Evolutionary conservation across 2,113 vertebrate genomes (phyloP).

Genomic region (Junco hyemalis): DNA sequence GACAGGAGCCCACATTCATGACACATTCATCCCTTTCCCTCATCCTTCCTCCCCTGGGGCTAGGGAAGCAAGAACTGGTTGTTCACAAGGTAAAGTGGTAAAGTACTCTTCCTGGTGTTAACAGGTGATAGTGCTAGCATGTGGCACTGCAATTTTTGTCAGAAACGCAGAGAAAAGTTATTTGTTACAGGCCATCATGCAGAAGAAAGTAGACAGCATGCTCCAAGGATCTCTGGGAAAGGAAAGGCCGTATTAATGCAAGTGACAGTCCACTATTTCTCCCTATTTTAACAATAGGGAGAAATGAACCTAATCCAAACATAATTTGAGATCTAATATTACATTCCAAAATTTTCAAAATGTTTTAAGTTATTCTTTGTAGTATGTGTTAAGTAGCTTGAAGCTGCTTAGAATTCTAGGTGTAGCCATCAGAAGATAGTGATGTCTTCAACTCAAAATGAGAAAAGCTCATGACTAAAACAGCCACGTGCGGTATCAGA

Average conservation of each 20-base stretch:
- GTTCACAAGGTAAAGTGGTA: neutral
- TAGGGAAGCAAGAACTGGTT: neutral
- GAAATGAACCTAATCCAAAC: neutral
- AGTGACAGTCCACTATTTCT: neutral
- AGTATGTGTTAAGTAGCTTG: neutral
- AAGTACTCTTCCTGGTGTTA: neutral
- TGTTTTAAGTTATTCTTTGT: neutral
- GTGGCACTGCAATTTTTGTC: neutral
- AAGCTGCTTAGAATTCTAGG: neutral
- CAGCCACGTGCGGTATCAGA: neutral
- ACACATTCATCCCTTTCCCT: neutral
- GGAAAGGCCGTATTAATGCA: neutral
- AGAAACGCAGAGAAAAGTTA: neutral
- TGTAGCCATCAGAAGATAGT: neutral
- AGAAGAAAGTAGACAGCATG: neutral
- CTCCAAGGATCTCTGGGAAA: neutral
- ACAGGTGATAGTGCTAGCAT: neutral
- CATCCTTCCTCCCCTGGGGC: rapidly evolving
- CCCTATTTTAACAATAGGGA: neutral
- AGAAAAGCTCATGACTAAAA: neutral
- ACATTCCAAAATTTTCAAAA: neutral
- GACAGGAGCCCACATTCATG: neutral
- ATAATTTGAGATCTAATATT: neutral
- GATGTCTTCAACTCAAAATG: neutral
- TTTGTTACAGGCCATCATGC: neutral